A percentile compares a stretch with the other conserved stretches of the same genome.
These are phyloP conservation scores for Eupelmus urozonus DNA, from an alignment of 2,888 invertebrate genomes.

Conservation along the genomic window DNA sequence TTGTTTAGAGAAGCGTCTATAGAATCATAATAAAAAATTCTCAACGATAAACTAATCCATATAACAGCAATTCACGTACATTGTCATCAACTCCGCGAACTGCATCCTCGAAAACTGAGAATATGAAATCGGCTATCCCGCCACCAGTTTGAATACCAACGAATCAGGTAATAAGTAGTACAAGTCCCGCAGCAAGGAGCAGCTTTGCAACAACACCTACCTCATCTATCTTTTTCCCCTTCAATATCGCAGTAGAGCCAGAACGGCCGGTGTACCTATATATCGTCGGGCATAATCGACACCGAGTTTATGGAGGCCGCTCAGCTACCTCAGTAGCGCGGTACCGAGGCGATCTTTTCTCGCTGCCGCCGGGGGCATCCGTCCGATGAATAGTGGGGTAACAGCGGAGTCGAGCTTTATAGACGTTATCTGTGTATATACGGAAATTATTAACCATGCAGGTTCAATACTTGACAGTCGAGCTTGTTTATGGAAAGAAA, in stretches of 20 bases:
- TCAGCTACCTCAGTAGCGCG: conserved; percentile 20
- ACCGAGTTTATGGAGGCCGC: neutral
- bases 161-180: too few species aligned
- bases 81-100: too few species aligned
- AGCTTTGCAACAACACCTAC: neutral
- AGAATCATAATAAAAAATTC: too few species aligned
- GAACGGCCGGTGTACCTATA: neutral
- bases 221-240: neutral
- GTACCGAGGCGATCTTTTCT: neutral
- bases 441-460: too few species aligned
- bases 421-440: neutral
- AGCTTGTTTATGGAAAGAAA: too few species aligned
- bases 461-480: too few species aligned
- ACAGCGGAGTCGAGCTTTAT: neutral
- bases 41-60: too few species aligned
- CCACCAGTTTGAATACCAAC: too few species aligned
- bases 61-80: too few species aligned
- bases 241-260: neutral
- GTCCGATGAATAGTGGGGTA: conserved; percentile 11
- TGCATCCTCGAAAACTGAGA: too few species aligned
- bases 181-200: neutral
- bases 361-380: conserved; percentile 3
- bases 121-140: neutral
- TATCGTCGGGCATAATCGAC: conserved; percentile 17
- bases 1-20: too few species aligned